Percentiles rank a stretch among this genome's conserved stretches.
Evolutionary conservation across 2,888 invertebrate species (phyloP).

Genomic region (Bombylius discolor): DNA sequence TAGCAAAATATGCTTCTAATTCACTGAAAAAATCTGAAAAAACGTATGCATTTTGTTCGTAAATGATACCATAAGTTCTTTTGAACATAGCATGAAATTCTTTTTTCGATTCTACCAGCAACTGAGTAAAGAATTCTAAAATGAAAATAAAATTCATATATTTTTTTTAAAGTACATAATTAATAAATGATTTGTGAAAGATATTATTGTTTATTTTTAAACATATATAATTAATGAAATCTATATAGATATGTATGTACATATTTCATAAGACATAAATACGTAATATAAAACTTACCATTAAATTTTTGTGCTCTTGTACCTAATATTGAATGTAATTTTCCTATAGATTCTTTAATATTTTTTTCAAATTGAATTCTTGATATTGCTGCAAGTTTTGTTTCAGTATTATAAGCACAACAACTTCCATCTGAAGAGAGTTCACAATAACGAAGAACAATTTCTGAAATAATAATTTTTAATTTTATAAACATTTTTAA

Average conservation of each 20-base stretch:
- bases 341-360: slow-evolving; percentile 59
- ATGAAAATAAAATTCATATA: slow-evolving; percentile 15
- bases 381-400: slow-evolving; percentile 55
- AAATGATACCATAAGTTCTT: slow-evolving; percentile 86
- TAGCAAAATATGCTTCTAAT: slow-evolving; percentile 76
- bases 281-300: slow-evolving; percentile 46
- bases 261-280: not conserved
- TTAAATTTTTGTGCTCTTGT: slow-evolving; percentile 73
- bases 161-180: no score
- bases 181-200: no score
- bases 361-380: slow-evolving; percentile 61
- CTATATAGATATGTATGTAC: not conserved
- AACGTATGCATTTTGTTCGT: slow-evolving; percentile 85
- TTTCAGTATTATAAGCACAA: slow-evolving; percentile 48
- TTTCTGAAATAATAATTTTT: slow-evolving; percentile 24
- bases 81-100: slow-evolving; percentile 94
- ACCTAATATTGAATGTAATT: slow-evolving; percentile 59
- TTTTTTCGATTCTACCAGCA: slow-evolving; percentile 66
- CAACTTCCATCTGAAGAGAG: slow-evolving; percentile 41
- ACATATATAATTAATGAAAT: not conserved
- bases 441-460: slow-evolving; percentile 34
- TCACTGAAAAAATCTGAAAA: slow-evolving; percentile 85
- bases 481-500: no score
- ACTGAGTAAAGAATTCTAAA: slow-evolving; percentile 80
- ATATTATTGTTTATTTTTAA: not conserved